phyloP scores from a whole-genome alignment of 2,797 vertebrate species.

The Falco biarmicus region DNA sequence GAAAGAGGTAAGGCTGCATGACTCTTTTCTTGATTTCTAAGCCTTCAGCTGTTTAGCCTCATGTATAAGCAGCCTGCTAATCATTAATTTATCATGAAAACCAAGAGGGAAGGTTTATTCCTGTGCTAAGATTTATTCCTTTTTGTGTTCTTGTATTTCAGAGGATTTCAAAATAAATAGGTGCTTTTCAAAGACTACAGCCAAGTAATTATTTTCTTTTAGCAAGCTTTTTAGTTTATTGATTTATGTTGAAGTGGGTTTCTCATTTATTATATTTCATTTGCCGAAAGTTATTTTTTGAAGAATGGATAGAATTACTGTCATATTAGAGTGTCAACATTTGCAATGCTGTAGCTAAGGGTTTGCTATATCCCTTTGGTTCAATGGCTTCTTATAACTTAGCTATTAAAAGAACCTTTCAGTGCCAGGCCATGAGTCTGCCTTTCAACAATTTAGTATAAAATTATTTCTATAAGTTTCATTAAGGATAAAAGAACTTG shows the following conservation, averaged over 20 bases:
- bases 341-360: background rate
- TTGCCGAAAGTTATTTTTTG: constrained; percentile 6
- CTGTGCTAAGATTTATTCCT: background rate
- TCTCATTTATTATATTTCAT: constrained; percentile 32
- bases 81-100: constrained; percentile 51
- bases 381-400: constrained; percentile 5
- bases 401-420: background rate
- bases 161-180: constrained; percentile 48
- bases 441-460: background rate
- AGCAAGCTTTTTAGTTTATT: constrained; percentile 63
- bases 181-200: constrained; percentile 38
- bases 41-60: background rate
- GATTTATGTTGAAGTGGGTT: constrained; percentile 40
- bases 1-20: background rate
- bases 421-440: background rate
- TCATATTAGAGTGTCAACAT: background rate
- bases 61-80: background rate
- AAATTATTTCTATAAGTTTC: background rate
- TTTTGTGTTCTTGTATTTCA: constrained; percentile 24
- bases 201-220: constrained; percentile 60
- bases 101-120: constrained; percentile 26
- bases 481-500: background rate
- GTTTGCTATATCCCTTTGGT: background rate
- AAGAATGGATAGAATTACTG: constrained; percentile 33
- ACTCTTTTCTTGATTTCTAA: background rate